Evolutionary conservation across 2,888 invertebrate species (phyloP).

Genomic region (Bibio marci): DNA sequence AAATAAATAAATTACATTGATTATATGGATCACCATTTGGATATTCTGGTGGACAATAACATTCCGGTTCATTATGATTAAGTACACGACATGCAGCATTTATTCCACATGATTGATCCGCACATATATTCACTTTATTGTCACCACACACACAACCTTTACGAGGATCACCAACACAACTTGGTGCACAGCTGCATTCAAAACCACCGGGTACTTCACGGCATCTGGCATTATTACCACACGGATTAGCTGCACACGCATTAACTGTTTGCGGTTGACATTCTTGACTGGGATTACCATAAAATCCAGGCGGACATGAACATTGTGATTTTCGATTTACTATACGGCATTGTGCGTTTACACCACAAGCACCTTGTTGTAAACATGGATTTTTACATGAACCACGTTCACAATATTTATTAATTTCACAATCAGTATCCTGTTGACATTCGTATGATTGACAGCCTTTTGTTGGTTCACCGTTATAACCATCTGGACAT

Average conservation of each 20-base stretch:
- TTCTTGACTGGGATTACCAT: constrained; percentile 50
- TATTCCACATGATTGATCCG: constrained; percentile 58
- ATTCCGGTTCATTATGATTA: constrained; percentile 49
- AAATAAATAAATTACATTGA: constrained; percentile 48
- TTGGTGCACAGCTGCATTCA: constrained; percentile 64
- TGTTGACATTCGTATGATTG: constrained; percentile 57
- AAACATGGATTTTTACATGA: constrained; percentile 73
- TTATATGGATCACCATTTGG: constrained; percentile 72
- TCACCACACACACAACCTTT: constrained; percentile 63
- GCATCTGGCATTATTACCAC: constrained; percentile 70
- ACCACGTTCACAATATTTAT: constrained; percentile 54
- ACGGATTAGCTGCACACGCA: constrained; percentile 64
- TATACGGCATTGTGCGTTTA: constrained; percentile 71
- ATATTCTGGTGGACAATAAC: constrained; percentile 67
- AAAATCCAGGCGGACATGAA: constrained; percentile 55
- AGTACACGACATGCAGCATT: constrained; percentile 66
- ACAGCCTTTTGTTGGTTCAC: constrained; percentile 61
- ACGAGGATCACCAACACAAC: constrained; percentile 67
- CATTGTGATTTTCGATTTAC: constrained; percentile 59
- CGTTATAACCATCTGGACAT: constrained; percentile 72
- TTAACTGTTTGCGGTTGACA: constrained; percentile 51
- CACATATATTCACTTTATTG: constrained; percentile 51
- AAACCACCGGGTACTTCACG: constrained; percentile 59
- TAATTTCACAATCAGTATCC: constrained; percentile 59
- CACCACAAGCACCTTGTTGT: constrained; percentile 57